phyloP scores from a whole-genome alignment of 2,797 vertebrate species.

The Schizopygopsis malacanthus region DNA sequence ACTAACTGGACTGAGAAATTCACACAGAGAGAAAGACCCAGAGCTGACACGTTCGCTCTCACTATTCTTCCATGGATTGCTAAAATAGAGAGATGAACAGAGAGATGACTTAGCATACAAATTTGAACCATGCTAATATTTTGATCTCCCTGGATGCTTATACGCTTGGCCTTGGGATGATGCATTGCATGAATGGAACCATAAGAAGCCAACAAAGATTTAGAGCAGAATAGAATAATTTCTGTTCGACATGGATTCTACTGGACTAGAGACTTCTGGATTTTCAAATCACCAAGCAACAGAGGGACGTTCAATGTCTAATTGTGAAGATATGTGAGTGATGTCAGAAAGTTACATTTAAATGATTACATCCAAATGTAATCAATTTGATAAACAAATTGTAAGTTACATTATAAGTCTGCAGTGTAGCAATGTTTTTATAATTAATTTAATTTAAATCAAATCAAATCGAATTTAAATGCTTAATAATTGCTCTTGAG shows the following conservation, averaged over 20 bases:
- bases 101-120: neutral
- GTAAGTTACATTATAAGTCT: neutral
- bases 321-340: slow-evolving; percentile 52
- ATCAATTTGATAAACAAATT: neutral
- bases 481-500: neutral
- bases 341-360: slow-evolving; percentile 28
- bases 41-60: slow-evolving; percentile 15
- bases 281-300: slow-evolving; percentile 18
- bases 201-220: slow-evolving; percentile 33
- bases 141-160: slow-evolving; percentile 13
- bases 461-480: neutral
- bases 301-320: slow-evolving; percentile 18
- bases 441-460: neutral
- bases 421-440: neutral
- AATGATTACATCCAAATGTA: neutral
- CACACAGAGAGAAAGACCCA: slow-evolving; percentile 10
- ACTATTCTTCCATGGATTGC: neutral
- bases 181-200: slow-evolving; percentile 31
- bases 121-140: neutral
- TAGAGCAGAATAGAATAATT: slow-evolving; percentile 5
- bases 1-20: slow-evolving; percentile 33
- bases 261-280: slow-evolving; percentile 11
- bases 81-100: slow-evolving; percentile 1
- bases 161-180: slow-evolving; percentile 10
- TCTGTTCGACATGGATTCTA: slow-evolving; percentile 4